Conservation (phyloP, 2,797 vertebrate species). For the Anas georgica region DNA sequence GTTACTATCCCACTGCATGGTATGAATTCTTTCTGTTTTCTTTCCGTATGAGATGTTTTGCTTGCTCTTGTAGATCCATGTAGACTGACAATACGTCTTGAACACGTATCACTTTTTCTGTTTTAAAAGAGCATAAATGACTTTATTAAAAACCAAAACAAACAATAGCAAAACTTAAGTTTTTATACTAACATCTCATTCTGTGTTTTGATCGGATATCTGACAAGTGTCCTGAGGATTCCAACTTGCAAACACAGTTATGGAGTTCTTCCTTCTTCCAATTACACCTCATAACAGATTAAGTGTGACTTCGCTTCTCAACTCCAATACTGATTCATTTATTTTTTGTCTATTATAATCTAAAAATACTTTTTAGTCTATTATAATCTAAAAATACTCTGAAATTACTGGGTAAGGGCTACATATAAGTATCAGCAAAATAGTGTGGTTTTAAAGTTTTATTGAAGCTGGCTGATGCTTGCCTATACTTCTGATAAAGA, state of each 20-base stretch:
- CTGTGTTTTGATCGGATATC: neutral
- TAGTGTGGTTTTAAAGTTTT: neutral
- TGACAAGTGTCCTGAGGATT: neutral
- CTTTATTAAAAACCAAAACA: neutral
- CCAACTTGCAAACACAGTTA: neutral
- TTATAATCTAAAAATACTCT: neutral
- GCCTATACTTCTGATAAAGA: neutral
- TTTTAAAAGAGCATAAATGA: neutral
- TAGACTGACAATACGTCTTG: neutral
- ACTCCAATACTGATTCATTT: neutral
- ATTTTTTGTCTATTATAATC: neutral
- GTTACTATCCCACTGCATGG: constrained; percentile 87
- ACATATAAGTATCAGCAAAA: accelerated
- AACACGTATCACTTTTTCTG: neutral
- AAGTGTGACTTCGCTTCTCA: neutral
- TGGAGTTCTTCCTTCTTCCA: neutral
- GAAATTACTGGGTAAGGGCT: neutral
- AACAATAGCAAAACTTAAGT: neutral
- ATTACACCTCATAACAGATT: neutral
- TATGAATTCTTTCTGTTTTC: constrained; percentile 50
- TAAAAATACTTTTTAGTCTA: neutral
- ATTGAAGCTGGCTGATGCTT: neutral
- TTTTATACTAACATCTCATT: neutral
- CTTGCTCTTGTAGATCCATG: neutral
- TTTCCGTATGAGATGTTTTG: neutral